phyloP scores from a whole-genome alignment of 2,113 vertebrate genomes.

The Brachyistius frenatus region DNA sequence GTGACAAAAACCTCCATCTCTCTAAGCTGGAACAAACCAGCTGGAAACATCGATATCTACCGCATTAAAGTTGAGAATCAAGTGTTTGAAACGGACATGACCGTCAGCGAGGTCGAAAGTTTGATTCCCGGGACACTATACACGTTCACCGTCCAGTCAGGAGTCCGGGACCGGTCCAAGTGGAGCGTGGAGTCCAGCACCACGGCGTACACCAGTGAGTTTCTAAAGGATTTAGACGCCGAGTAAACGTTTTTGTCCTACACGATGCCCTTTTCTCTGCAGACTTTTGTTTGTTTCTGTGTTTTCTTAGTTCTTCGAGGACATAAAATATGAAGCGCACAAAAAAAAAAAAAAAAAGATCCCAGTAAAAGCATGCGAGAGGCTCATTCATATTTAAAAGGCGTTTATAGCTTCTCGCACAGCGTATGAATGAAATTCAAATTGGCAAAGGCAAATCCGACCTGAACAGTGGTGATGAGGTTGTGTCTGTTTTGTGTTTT shows the following conservation, averaged over 20 bases:
- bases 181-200: conserved; percentile 9
- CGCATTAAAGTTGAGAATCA: accelerated
- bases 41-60: conserved; percentile 47
- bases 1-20: neutral
- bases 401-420: too few species aligned
- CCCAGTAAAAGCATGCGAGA: neutral
- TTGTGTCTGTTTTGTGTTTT: neutral
- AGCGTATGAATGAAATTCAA: conserved; percentile 19
- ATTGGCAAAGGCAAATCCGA: conserved; percentile 32
- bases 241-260: neutral
- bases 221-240: neutral
- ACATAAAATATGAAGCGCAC: neutral
- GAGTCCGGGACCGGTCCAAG: neutral
- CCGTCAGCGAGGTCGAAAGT: accelerated
- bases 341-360: too few species aligned
- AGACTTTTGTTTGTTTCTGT: neutral
- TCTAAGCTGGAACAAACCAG: conserved; percentile 53
- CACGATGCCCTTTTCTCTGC: neutral
- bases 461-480: neutral
- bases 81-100: accelerated
- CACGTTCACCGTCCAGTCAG: conserved; percentile 48
- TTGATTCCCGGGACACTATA: conserved; percentile 48
- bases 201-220: conserved; percentile 65
- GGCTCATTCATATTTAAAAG: neutral
- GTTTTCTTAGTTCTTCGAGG: neutral